A percentile compares a stretch with the other conserved stretches of the same genome.
phyloP scores from a whole-genome alignment of 23 tunicate species.

The Trididemnum miniatum region DNA sequence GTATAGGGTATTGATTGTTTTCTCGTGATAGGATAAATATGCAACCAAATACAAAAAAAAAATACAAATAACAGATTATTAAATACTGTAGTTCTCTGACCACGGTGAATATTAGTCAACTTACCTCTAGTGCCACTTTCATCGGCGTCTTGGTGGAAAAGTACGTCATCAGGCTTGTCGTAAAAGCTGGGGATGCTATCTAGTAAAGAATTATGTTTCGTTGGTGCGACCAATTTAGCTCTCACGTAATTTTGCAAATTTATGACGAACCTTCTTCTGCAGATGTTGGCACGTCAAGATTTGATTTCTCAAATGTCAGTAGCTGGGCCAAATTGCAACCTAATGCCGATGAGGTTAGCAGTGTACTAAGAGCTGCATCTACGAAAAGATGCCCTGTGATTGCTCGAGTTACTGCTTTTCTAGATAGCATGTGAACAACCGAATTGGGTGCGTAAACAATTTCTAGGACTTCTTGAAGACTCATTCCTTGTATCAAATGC shows the following conservation, averaged over 20 bases:
- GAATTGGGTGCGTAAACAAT: slow-evolving; percentile 14
- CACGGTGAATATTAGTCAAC: not conserved
- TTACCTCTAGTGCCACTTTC: not conserved
- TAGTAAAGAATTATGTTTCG: no score
- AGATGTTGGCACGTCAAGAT: not conserved
- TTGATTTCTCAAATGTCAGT: not conserved
- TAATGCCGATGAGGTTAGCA: slow-evolving; percentile 14
- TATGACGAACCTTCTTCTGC: not conserved
- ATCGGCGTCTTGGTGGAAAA: not conserved
- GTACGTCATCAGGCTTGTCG: not conserved
- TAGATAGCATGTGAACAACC: not conserved
- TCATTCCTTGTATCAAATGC: not conserved
- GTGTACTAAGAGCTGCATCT: slow-evolving; percentile 12
- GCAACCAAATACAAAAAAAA: no score
- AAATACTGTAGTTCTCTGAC: no score
- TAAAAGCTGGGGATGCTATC: no score
- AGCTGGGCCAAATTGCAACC: not conserved
- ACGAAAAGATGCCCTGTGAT: slow-evolving; percentile 19
- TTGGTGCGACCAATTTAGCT: not conserved
- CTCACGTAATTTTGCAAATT: not conserved
- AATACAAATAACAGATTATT: no score
- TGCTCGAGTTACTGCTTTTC: slow-evolving; percentile 14
- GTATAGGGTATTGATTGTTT: no score
- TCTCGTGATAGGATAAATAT: no score
- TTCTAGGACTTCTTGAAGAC: slow-evolving; percentile 7